Base-by-base conservation (phyloP, 2,113 vertebrate species). In the Phalacrocorax pelagicus region DNA sequence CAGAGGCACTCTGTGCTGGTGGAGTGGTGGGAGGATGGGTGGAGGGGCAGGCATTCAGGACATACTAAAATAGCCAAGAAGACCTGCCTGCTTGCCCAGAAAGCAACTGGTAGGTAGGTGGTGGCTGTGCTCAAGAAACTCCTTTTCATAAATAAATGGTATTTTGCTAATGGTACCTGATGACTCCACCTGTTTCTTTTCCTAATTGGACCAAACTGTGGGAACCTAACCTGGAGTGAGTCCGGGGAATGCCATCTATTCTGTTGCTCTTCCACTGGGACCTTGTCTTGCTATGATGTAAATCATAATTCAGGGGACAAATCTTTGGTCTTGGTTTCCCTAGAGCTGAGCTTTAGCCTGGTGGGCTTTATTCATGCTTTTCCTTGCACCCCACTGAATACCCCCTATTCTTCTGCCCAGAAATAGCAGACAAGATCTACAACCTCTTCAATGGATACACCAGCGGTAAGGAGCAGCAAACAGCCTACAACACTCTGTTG, bases 371-470 rank as follows among this genome's bases (percentile, higher is more conserved):
- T 82, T n/a, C 32, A 6, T 80, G 17, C 21, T 30, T 74, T 62
- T 77, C 44, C 46, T 62, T 62, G 40, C 54, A n/a, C 19, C 18
- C 9, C 24, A 19, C 70, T 91, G 69, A 89, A 24, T 70, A 58
- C 1, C 14, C 32, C 29, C 55, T 86, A 66, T 95, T 38, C 79
- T 94, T 95, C 29, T 85, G 40, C 85, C 88, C 96, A 99, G 99
- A 99, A 98, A 99, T 99, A 88, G 98, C 99, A 18, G 99, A 99
- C 96, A 99, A 99, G 97, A 99, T 99, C 98, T 99, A 99, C 95
- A 99, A 99, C 92, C 98, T 99, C 96, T 99, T 99, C 97, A 99
- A 99, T 0, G 99, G 99, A 90, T 99, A 99, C 81, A 99, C 99
- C 38, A 99, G 99, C 0, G 99, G 99, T 51, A 99, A 99, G 94